phyloP scores from a whole-genome alignment of 2,797 vertebrate genomes.

The Antrozous pallidus region DNA sequence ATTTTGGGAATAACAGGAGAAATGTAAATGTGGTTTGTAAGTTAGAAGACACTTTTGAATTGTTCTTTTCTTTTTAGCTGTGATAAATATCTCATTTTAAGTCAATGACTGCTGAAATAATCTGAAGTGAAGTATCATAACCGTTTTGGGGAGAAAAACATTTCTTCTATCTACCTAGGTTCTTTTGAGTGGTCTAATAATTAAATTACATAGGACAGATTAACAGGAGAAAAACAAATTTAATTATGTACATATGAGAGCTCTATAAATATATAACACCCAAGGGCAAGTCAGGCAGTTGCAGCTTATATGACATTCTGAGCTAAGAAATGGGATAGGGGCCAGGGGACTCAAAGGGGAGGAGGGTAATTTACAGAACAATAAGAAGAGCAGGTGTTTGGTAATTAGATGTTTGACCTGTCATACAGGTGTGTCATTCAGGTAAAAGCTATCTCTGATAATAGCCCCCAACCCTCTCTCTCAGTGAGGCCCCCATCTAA shows the following conservation, averaged over 20 bases:
- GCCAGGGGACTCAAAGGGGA: background rate
- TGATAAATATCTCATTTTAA: background rate
- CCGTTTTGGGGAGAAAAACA: background rate
- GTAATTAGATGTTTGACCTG: background rate
- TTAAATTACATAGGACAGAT: background rate
- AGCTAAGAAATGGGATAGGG: background rate
- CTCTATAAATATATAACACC: background rate
- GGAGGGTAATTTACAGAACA: background rate
- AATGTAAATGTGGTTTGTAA: background rate
- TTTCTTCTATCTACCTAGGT: background rate
- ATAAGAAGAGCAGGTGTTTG: background rate
- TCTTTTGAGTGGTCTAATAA: background rate
- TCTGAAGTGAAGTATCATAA: background rate
- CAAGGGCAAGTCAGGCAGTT: background rate
- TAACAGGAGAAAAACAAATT: background rate
- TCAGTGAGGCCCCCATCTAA: background rate
- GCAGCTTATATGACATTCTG: background rate
- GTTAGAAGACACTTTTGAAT: background rate
- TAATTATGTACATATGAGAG: background rate
- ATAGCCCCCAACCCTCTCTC: background rate
- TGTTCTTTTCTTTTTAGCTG: background rate
- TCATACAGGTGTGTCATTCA: background rate
- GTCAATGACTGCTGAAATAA: background rate
- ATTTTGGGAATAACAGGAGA: background rate
- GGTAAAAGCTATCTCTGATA: background rate